phyloP scores from a whole-genome alignment of 2,113 vertebrate species.

The Grallaria varia region DNA sequence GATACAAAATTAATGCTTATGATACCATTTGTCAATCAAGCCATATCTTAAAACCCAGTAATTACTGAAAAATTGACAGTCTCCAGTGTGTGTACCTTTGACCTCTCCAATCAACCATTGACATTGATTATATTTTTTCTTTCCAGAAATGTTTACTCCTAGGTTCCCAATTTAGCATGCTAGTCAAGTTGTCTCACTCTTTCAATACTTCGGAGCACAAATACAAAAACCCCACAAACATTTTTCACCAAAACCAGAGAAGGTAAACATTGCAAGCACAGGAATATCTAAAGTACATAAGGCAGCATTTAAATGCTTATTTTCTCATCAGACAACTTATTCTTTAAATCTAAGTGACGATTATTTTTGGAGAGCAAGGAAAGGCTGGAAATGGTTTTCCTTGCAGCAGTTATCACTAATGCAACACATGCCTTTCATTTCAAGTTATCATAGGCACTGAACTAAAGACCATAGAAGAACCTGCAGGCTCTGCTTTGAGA shows the following conservation, averaged over 20 bases:
- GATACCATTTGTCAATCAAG: slow-evolving; percentile 60
- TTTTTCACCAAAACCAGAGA: not conserved
- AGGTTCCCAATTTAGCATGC: not conserved
- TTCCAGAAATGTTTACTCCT: not conserved
- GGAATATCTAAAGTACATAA: not conserved
- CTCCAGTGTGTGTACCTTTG: slow-evolving; percentile 30
- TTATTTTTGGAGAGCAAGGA: not conserved
- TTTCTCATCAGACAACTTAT: not conserved
- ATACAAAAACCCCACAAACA: not conserved
- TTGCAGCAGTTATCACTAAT: not conserved
- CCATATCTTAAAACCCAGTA: slow-evolving; percentile 43
- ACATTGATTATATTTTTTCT: slow-evolving; percentile 19
- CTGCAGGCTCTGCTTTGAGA: not conserved
- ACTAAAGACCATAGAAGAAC: not conserved
- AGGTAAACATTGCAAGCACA: not conserved
- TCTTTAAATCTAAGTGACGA: not conserved
- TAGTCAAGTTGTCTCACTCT: not conserved
- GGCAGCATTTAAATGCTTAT: not conserved
- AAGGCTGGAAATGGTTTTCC: not conserved
- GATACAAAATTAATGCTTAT: slow-evolving; percentile 60
- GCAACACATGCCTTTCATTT: not conserved
- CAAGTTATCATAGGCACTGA: not conserved
- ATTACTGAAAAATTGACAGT: slow-evolving; percentile 62
- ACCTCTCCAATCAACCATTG: slow-evolving; percentile 58
- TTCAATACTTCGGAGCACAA: not conserved